Conservation (phyloP, 1,140 invertebrate species). For the Apis mellifera region Amel_HAv3.1 CM009937.2:12834001-12834500, state of each 20-base stretch:
- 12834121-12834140: too few relatives aligned
- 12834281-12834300: constrained; percentile 86
- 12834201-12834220: constrained; percentile 94
- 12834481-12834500: neutral
- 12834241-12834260: constrained; percentile 93
- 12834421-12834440: constrained; percentile 94
- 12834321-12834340: constrained; percentile 66
- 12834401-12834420: constrained; percentile 94
- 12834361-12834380: constrained; percentile 89
- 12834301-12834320: constrained; percentile 76
- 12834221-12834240: constrained; percentile 94
- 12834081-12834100: too few relatives aligned
- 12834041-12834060: neutral
- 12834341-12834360: constrained; percentile 86
- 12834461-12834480: constrained; percentile 84
- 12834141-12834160: neutral
- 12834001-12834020: neutral
- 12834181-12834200: constrained; percentile 92
- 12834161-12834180: constrained; percentile 86
- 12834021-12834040: neutral
- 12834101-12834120: neutral
- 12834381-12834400: constrained; percentile 94
- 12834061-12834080: too few relatives aligned
- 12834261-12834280: constrained; percentile 91
- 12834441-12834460: constrained; percentile 95